These are phyloP conservation scores for Microctonus aethiopoides DNA, from an alignment of 2,888 invertebrate species.

Conservation along the genomic window DNA sequence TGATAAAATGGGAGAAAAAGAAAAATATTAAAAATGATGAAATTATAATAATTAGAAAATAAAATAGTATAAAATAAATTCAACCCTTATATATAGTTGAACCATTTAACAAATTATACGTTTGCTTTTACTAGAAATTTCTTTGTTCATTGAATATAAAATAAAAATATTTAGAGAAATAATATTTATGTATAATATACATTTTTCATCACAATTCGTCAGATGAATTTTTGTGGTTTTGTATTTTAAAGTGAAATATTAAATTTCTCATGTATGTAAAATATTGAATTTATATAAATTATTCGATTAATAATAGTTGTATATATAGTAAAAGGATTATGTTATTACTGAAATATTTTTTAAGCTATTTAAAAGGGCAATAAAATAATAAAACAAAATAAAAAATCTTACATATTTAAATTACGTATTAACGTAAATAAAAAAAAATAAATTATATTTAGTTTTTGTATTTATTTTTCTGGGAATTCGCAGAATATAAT, in stretches of 20 bases:
- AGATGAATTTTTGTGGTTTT: neutral
- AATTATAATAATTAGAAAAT: constrained; percentile 4
- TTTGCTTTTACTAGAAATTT: neutral
- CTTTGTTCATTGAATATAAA: neutral
- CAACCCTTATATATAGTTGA: neutral
- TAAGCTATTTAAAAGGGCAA: neutral
- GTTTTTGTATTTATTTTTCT: neutral
- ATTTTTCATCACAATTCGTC: neutral
- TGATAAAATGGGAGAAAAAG: constrained; percentile 7
- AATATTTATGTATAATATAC: neutral
- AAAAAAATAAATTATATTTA: neutral
- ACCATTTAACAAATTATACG: neutral
- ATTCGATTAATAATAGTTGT: too few relatives aligned
- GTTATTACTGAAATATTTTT: neutral
- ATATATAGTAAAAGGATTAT: neutral
- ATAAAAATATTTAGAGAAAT: neutral
- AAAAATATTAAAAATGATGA: neutral
- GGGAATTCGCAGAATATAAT: constrained; percentile 2
- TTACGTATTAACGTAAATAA: neutral
- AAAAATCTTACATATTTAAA: neutral
- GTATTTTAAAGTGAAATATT: neutral
- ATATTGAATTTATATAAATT: too few relatives aligned
- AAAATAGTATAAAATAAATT: constrained; percentile 11
- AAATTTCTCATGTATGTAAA: neutral
- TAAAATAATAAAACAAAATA: neutral